Evolutionary conservation across 2,888 invertebrate species (phyloP).

Genomic region (Drosophila flavopinicola): DNA sequence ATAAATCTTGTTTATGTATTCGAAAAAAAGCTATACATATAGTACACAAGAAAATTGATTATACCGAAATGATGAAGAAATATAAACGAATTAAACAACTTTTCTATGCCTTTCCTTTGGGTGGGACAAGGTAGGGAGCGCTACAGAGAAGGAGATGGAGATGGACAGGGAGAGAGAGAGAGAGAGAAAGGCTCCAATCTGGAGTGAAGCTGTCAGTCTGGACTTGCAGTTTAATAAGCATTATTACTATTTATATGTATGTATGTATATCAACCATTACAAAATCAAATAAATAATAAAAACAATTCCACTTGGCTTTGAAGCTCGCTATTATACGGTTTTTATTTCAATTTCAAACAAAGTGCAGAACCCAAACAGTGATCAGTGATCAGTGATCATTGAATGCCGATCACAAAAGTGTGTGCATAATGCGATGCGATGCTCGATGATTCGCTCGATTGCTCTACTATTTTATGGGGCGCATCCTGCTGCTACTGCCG

Average conservation of each 20-base stretch:
- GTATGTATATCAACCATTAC: slow-evolving; percentile 7
- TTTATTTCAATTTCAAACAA: slow-evolving; percentile 69
- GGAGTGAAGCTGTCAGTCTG: neutral
- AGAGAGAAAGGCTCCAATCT: slow-evolving; percentile 1
- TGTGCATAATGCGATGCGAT: slow-evolving; percentile 2
- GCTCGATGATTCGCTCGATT: neutral
- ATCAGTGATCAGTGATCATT: slow-evolving; percentile 14
- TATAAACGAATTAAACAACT: slow-evolving; percentile 76
- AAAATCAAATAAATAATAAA: slow-evolving; percentile 8
- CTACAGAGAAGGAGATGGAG: neutral
- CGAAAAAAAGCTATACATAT: slow-evolving; percentile 56
- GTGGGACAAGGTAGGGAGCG: slow-evolving; percentile 60
- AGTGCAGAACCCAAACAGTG: slow-evolving; percentile 43
- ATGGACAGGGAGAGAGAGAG: neutral
- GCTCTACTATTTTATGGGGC: slow-evolving; percentile 3
- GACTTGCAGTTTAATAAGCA: slow-evolving; percentile 17
- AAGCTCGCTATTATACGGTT: slow-evolving; percentile 73
- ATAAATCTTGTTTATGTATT: slow-evolving; percentile 48
- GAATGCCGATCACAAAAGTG: slow-evolving; percentile 20
- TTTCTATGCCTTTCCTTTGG: slow-evolving; percentile 76
- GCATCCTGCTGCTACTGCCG: neutral
- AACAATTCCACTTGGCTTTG: slow-evolving; percentile 25
- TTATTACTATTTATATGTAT: slow-evolving; percentile 21
- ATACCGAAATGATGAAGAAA: slow-evolving; percentile 71
- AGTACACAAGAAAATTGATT: slow-evolving; percentile 68